Percentiles rank a stretch among this genome's conserved stretches.
These are phyloP conservation scores for Apogon talboti DNA, from an alignment of 2,797 vertebrate genomes.

Conservation along the genomic window DNA sequence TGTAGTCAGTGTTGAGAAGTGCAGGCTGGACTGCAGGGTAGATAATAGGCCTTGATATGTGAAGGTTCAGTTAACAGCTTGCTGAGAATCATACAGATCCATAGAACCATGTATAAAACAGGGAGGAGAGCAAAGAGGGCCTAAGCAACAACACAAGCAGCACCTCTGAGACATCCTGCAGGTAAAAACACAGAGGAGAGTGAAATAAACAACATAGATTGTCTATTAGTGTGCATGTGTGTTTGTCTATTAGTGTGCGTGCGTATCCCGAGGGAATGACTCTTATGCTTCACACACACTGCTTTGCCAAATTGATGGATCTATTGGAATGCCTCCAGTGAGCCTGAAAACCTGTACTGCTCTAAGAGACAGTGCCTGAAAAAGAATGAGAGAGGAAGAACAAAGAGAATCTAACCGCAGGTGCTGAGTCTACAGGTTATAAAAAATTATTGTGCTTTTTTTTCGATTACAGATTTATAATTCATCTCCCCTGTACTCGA, in stretches of 20 bases:
- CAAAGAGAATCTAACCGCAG: slow-evolving; percentile 62
- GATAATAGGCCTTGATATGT: slow-evolving; percentile 29
- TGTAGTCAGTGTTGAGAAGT: slow-evolving; percentile 45
- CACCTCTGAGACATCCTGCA: slow-evolving; percentile 49
- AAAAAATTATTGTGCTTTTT: slow-evolving; percentile 47
- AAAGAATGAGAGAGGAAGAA: slow-evolving; percentile 55
- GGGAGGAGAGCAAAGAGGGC: slow-evolving; percentile 29
- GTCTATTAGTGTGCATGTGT: slow-evolving; percentile 51
- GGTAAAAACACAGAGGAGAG: slow-evolving; percentile 48
- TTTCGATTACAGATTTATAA: slow-evolving; percentile 63
- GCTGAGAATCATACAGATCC: slow-evolving; percentile 22
- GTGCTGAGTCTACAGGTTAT: slow-evolving; percentile 46
- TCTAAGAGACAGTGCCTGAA: slow-evolving; percentile 60
- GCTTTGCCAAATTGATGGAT: slow-evolving; percentile 83
- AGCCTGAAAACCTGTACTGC: slow-evolving; percentile 74
- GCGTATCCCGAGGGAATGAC: slow-evolving; percentile 69
- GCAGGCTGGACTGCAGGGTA: slow-evolving; percentile 27
- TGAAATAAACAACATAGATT: slow-evolving; percentile 64
- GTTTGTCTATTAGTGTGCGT: slow-evolving; percentile 38
- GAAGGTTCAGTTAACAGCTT: slow-evolving; percentile 33
- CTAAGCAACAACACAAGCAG: slow-evolving; percentile 23
- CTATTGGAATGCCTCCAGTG: slow-evolving; percentile 82
- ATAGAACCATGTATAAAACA: slow-evolving; percentile 17
- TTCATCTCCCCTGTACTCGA: slow-evolving; percentile 16
- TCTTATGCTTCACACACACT: slow-evolving; percentile 79